A percentile compares a stretch with the other conserved stretches of the same genome.
These are phyloP conservation scores for Tinea trinotella DNA, from an alignment of 2,888 invertebrate genomes.

Conservation along the genomic window DNA sequence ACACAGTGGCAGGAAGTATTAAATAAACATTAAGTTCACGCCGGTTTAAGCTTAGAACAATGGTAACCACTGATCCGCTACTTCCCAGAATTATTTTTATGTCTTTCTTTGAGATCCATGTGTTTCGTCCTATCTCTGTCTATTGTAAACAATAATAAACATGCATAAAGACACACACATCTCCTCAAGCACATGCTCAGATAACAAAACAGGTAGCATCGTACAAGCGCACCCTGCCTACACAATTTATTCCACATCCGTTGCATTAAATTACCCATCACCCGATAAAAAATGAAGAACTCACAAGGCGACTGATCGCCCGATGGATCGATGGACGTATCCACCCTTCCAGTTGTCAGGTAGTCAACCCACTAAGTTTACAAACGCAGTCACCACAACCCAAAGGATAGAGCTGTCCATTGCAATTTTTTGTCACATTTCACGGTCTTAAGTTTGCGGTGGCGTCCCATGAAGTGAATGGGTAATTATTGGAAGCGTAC, in stretches of 20 bases:
- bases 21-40: constrained; percentile 32
- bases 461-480: constrained; percentile 58
- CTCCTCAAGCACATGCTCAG: constrained; percentile 39
- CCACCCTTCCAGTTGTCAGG: constrained; percentile 57
- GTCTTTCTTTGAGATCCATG: constrained; percentile 34
- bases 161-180: constrained; percentile 29
- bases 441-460: constrained; percentile 59
- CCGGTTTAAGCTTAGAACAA: constrained; percentile 28
- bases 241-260: constrained; percentile 71
- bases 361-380: constrained; percentile 65
- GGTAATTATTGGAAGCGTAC: constrained; percentile 58
- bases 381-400: constrained; percentile 46
- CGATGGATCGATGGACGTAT: constrained; percentile 50
- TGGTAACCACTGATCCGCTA: constrained; percentile 48
- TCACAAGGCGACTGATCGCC: constrained; percentile 59
- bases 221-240: constrained; percentile 62
- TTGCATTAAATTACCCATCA: constrained; percentile 60
- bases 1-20: constrained; percentile 57
- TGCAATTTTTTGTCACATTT: constrained; percentile 71
- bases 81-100: constrained; percentile 50
- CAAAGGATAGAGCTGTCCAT: constrained; percentile 46
- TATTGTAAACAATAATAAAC: constrained; percentile 38
- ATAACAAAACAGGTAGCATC: constrained; percentile 63
- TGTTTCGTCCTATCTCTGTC: constrained; percentile 27
- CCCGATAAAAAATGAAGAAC: constrained; percentile 40